phyloP scores from a whole-genome alignment of 2,113 vertebrate species.

The Reinhardtius hippoglossoides region DNA sequence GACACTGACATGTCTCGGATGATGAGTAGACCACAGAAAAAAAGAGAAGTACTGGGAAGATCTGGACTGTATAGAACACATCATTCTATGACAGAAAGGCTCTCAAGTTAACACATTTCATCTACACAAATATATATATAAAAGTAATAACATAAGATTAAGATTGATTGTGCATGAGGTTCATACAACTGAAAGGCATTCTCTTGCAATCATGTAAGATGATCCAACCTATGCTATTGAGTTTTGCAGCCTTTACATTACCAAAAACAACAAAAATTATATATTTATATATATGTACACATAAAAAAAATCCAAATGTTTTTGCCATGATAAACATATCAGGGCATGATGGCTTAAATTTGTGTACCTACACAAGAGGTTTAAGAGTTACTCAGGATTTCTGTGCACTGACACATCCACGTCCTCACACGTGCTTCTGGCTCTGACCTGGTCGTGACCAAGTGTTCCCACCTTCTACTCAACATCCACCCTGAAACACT shows the following conservation, averaged over 20 bases:
- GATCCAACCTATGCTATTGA: conserved; percentile 65
- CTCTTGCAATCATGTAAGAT: conserved; percentile 62
- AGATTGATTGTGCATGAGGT: conserved; percentile 76
- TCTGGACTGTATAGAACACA: conserved; percentile 60
- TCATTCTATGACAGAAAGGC: conserved; percentile 61
- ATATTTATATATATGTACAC: conserved; percentile 66
- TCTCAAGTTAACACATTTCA: conserved; percentile 62
- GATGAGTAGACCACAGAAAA: conserved; percentile 40
- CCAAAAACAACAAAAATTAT: conserved; percentile 64
- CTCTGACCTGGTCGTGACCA: conserved; percentile 33
- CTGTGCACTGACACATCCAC: conserved; percentile 50
- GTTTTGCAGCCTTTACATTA: conserved; percentile 65
- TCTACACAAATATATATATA: conserved; percentile 81
- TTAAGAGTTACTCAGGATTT: conserved; percentile 63
- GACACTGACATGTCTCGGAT: conserved; percentile 6
- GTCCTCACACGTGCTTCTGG: conserved; percentile 51
- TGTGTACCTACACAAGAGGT: conserved; percentile 75
- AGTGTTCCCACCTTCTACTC: conserved; percentile 13
- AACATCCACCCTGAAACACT: neutral
- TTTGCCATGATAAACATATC: conserved; percentile 87
- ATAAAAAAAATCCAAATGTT: conserved; percentile 60
- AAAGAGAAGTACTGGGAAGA: conserved; percentile 46
- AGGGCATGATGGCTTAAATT: conserved; percentile 88
- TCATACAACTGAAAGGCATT: conserved; percentile 78
- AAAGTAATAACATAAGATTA: conserved; percentile 74